Conservation (phyloP, 2,797 vertebrate genomes). For the Sebastes taczanowskii region DNA sequence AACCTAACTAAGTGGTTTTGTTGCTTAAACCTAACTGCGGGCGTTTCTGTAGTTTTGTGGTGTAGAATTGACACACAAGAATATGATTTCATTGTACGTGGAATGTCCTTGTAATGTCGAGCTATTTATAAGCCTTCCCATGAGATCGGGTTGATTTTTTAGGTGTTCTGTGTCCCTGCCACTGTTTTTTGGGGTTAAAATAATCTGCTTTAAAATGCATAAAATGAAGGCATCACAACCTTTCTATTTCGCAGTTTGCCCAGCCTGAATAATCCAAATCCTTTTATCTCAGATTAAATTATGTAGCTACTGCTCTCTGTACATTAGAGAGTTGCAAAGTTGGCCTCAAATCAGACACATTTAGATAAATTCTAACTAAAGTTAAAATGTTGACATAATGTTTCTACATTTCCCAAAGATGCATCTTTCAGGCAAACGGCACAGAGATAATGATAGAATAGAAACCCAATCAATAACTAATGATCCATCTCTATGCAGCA, state of each 20-base stretch:
- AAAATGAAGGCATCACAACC: too few species aligned
- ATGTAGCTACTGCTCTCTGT: not conserved
- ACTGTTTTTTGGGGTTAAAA: too few species aligned
- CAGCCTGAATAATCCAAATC: not conserved
- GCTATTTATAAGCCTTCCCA: too few species aligned
- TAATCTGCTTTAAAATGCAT: too few species aligned
- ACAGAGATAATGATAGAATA: slow-evolving; percentile 10
- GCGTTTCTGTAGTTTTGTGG: too few species aligned
- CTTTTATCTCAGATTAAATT: not conserved
- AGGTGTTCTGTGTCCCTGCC: too few species aligned
- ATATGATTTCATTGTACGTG: too few species aligned
- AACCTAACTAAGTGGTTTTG: too few species aligned
- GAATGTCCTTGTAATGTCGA: too few species aligned
- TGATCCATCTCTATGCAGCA: slow-evolving; percentile 19
- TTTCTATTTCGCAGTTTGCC: not conserved
- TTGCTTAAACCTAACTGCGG: too few species aligned
- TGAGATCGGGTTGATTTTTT: too few species aligned
- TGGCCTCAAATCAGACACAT: not conserved
- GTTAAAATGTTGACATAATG: not conserved
- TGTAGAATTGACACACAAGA: too few species aligned
- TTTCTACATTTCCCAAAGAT: not conserved
- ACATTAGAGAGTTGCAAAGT: not conserved
- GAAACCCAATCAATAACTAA: slow-evolving; percentile 28
- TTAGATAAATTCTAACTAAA: not conserved
- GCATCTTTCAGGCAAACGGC: not conserved